Base-by-base conservation (phyloP, 2,797 vertebrate genomes). In the Dryobates pubescens region DNA sequence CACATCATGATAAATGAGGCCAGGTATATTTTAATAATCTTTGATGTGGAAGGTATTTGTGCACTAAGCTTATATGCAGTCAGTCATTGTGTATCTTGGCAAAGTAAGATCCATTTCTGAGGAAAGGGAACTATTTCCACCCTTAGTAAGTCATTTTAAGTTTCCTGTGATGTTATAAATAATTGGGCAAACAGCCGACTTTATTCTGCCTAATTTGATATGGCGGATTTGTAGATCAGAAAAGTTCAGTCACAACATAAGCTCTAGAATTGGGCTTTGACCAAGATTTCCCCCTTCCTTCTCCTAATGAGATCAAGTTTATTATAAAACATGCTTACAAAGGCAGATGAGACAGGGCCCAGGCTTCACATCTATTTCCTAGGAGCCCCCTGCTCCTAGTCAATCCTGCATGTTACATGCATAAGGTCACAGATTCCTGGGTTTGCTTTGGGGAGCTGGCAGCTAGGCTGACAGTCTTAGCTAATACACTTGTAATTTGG, bases 101-200 rank as follows among this genome's bases (percentile, higher is more conserved):
- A 97, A 93, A 96, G 65, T 43, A 80, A 75, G 88, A 74, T 91
- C 91, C 86, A 68, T 96, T 97, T 96, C 94, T 94, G 94, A 96
- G 95, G 96, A 95, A 96, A 95, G 87, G 96, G 94, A 97, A 93
- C 93, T 97, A 97, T 98, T 97, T 97, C 97, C 96, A 97, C 97
- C 95, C 96, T 97, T 97, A 97, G 97, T 97, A 98, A 97, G 96
- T 96, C 96, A 94, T 96, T 98, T 93, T 93, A 97, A 96, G 95
- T 98, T 97, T 97, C 97, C 97, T 96, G 96, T 96, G 97, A 97
- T 97, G 97, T 97, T 97, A 98, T 98, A 97, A 98, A 98, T 98
- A 98, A 97, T 96, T 32, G 6, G 72, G 91, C 80, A 96, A 97
- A 91, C 95, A 97, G 96, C 94, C 71, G 45, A 91, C 95, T 97